Percentiles rank a stretch among this genome's conserved stretches.
Conservation (phyloP, 1,140 invertebrate genomes). For the Drosophila pectinifera region DNA sequence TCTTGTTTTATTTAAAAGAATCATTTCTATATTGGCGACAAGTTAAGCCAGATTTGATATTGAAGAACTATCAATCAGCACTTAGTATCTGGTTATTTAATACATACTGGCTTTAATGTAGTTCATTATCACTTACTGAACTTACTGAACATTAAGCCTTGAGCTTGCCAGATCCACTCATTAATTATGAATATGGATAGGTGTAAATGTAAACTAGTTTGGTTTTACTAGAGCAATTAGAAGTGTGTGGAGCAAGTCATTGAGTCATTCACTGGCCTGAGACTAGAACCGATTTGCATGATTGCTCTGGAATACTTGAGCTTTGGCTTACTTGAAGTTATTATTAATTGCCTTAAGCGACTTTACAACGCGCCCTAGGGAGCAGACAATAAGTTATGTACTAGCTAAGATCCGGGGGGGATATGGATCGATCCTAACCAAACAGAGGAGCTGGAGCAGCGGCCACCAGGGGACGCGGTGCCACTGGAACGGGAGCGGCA, state of each 20-base stretch:
- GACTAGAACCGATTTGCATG: not conserved
- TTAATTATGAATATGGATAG: constrained; percentile 34
- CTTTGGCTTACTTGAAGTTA: constrained; percentile 66
- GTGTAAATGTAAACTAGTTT: constrained; percentile 26
- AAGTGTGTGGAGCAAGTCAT: not conserved
- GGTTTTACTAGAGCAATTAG: not conserved
- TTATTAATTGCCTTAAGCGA: constrained; percentile 53
- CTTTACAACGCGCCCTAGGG: constrained; percentile 40
- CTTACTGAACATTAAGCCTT: constrained; percentile 15
- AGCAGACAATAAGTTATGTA: constrained; percentile 74
- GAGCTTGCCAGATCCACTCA: constrained; percentile 30
- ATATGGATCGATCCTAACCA: constrained; percentile 37
- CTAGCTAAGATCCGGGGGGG: constrained; percentile 55
- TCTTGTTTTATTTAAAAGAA: not conserved
- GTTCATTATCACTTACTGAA: constrained; percentile 38
- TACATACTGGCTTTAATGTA: constrained; percentile 12
- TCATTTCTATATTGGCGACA: not conserved
- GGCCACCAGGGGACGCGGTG: constrained; percentile 44
- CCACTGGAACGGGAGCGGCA: constrained; percentile 31
- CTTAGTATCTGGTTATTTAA: not conserved
- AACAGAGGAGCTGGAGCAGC: constrained; percentile 62
- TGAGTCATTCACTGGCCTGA: not conserved
- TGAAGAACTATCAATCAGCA: constrained; percentile 13
- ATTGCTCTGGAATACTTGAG: constrained; percentile 1
- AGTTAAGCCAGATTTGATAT: constrained; percentile 24